Conservation (phyloP, 1,140 invertebrate genomes). For the Dendrolimus punctatus region DNA sequence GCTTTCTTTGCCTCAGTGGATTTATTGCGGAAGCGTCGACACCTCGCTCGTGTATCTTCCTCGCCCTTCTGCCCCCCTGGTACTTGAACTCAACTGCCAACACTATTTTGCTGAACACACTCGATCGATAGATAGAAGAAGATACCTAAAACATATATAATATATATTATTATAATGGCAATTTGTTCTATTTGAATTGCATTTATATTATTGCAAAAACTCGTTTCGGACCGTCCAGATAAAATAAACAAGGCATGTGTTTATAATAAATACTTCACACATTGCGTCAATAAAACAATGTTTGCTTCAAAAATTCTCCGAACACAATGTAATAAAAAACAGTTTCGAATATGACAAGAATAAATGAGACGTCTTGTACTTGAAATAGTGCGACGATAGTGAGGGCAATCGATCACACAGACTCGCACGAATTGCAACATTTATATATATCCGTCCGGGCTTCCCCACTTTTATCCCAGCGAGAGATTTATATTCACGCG, state of each 20-base stretch:
- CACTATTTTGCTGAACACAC: too few species aligned
- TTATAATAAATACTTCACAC: constrained; percentile 19
- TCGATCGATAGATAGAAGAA: too few species aligned
- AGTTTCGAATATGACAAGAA: constrained; percentile 46
- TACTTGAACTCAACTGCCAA: constrained; percentile 3
- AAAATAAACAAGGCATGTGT: constrained; percentile 20
- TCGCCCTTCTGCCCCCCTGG: constrained; percentile 29
- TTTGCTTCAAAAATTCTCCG: constrained; percentile 26
- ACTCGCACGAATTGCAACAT: constrained; percentile 48
- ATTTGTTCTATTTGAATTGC: too few species aligned
- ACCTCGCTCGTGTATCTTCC: constrained; percentile 28
- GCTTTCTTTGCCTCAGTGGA: constrained; percentile 42
- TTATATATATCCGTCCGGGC: constrained; percentile 46
- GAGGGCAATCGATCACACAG: constrained; percentile 45
- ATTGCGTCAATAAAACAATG: constrained; percentile 21
- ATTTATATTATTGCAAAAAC: constrained; percentile 20
- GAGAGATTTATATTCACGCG: constrained; percentile 51
- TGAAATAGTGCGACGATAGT: constrained; percentile 50
- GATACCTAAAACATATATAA: too few species aligned
- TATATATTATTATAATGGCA: too few species aligned
- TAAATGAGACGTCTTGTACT: constrained; percentile 47
- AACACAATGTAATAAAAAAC: constrained; percentile 21
- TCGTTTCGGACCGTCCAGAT: constrained; percentile 13
- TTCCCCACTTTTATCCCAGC: constrained; percentile 44
- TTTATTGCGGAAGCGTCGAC: constrained; percentile 35